These are phyloP conservation scores for Zaprionus camerounensis DNA, from an alignment of 1,140 invertebrate genomes.

Conservation along the genomic window DNA sequence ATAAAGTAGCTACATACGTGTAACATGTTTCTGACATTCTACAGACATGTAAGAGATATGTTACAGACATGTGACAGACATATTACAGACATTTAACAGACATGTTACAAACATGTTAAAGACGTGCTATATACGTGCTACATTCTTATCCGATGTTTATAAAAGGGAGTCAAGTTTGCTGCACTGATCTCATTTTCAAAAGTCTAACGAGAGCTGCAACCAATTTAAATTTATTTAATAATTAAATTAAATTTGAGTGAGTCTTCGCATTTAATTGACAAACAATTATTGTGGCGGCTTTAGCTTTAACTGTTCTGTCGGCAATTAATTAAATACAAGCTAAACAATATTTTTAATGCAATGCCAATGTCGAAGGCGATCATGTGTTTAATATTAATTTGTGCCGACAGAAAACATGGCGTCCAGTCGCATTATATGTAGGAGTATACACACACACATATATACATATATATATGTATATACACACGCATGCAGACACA, in stretches of 20 bases:
- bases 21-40: no score
- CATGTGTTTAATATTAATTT: constrained; percentile 83
- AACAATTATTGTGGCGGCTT: constrained; percentile 31
- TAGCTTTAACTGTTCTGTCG: constrained; percentile 51
- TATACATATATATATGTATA: neutral
- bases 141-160: no score
- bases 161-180: no score
- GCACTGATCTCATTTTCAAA: no score
- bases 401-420: constrained; percentile 74
- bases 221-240: neutral
- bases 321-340: constrained; percentile 79
- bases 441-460: constrained; percentile 13
- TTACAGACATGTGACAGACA: no score
- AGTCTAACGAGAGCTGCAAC: neutral
- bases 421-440: constrained; percentile 42
- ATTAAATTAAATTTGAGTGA: neutral
- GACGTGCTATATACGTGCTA: no score
- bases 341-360: constrained; percentile 83
- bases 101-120: no score
- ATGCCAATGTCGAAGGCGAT: constrained; percentile 75
- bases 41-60: no score
- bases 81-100: no score
- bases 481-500: neutral
- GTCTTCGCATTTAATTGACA: neutral
- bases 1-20: no score